A percentile compares a stretch with the other conserved stretches of the same genome.
Conservation (phyloP, 2,888 invertebrate genomes). For the Heliconius sara region DNA sequence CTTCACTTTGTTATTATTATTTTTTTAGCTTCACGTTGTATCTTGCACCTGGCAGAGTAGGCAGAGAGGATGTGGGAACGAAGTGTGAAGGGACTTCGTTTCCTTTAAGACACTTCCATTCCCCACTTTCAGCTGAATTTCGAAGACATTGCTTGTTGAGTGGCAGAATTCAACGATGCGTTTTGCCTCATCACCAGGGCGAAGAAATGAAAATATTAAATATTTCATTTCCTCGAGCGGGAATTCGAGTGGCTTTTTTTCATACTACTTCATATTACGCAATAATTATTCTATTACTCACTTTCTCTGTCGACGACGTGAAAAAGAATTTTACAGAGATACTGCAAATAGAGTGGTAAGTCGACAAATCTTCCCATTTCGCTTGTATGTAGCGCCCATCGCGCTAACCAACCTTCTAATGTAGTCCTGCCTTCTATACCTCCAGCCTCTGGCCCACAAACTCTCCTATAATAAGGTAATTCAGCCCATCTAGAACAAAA, state of each 20-base stretch:
- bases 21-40: no score
- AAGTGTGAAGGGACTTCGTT: no score
- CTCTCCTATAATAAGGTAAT: constrained; percentile 74
- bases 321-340: constrained; percentile 88
- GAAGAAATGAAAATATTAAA: no score
- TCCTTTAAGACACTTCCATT: no score
- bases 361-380: constrained; percentile 81
- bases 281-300: constrained; percentile 61
- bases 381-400: constrained; percentile 85
- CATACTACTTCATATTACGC: background rate
- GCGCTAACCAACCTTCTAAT: constrained; percentile 88
- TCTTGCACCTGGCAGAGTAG: no score
- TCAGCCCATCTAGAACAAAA: constrained; percentile 68
- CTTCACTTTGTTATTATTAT: no score
- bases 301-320: constrained; percentile 88
- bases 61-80: no score
- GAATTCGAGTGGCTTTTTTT: background rate
- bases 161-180: no score
- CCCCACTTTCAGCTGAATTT: no score
- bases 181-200: no score
- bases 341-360: constrained; percentile 89
- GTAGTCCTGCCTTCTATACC: constrained; percentile 80
- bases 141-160: no score
- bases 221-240: no score
- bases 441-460: constrained; percentile 77